Base-by-base conservation (phyloP, 2,797 vertebrate species). In the Anas flavirostris region DNA sequence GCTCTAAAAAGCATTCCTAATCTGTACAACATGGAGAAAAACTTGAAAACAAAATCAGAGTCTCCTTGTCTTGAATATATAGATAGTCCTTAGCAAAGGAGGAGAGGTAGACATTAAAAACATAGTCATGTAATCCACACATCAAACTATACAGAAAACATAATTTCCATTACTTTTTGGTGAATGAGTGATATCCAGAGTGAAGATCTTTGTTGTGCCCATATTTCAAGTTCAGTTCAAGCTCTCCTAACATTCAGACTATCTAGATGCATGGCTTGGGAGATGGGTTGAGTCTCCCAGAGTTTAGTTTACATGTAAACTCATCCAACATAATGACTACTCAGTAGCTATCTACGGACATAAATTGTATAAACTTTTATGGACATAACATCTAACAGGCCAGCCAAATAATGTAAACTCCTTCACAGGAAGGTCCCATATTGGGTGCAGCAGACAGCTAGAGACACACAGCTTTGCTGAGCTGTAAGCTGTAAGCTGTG, bases 401-500 rank as follows among this genome's bases (percentile, higher is more conserved):
- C 25, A 75, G 31, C 35, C 7, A 62, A 44, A 86, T 21, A 19
- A 3, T 8, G 37, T 7, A 16, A 46, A 28, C 2, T 18, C 10
- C 23, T 64, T 48, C 44, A 18, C 6, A 43, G 44, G 41, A 69
- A n/a, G 7, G 43, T 25, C n/a, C 44, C 19, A 10, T 14, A 10
- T 10, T 44, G 23, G 9, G 11, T 17, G 22, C 15, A 43, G 44
- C 44, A 68, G 73, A 25, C 5, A 3, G 8, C 6, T 33, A 37
- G 5, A 18, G 22, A 1, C 0, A 12, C 6, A 7, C 15, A 46
- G 16, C 6, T 4, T 33, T 52, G n/a, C 7, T 50, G 31, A 75
- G 28, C 26, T 50, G 6, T 5, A 31, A 75, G 28, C 26, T 50
- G 6, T 5, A 31, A 19, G 31, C 5, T 43, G 10, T 50, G 31